Evolutionary conservation across 1,140 invertebrate genomes (phyloP).

Genomic region (Nixonia krombeini): DNA sequence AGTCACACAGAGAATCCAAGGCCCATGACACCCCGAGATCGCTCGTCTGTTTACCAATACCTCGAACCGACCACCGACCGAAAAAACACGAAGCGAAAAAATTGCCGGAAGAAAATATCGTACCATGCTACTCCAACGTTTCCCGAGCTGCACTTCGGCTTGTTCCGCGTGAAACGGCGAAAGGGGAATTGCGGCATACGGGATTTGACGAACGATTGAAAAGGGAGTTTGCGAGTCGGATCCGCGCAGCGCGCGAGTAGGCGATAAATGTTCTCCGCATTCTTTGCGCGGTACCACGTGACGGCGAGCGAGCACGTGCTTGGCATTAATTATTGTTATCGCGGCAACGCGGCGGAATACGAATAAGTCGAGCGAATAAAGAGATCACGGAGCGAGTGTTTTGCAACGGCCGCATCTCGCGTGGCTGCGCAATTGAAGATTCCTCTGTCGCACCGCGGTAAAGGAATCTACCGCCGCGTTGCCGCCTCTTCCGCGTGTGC

Average conservation of each 20-base stretch:
- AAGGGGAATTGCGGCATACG: too few relatives aligned
- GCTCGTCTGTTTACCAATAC: conserved; percentile 6
- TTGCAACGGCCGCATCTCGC: background rate
- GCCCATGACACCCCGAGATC: conserved; percentile 39
- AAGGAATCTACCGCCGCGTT: too few relatives aligned
- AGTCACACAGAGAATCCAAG: conserved; percentile 60
- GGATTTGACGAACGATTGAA: too few relatives aligned
- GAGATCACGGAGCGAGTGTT: conserved; percentile 15
- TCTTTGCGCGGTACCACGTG: conserved; percentile 24
- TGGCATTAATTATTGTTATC: conserved; percentile 43
- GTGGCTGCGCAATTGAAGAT: background rate
- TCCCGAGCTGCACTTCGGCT: too few relatives aligned
- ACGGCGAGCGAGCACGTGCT: conserved; percentile 43
- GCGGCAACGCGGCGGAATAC: conserved; percentile 4
- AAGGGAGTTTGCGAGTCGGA: too few relatives aligned
- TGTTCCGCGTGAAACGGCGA: too few relatives aligned
- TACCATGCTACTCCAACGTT: too few relatives aligned
- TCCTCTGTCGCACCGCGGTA: too few relatives aligned
- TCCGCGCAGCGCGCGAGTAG: background rate
- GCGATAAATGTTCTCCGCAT: background rate
- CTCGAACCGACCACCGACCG: background rate
- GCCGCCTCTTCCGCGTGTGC: too few relatives aligned
- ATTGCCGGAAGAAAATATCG: too few relatives aligned
- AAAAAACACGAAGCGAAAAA: background rate
- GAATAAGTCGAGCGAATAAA: conserved; percentile 14